Base-by-base conservation (phyloP, 2,797 vertebrate genomes). In the Girardinus metallicus region DNA sequence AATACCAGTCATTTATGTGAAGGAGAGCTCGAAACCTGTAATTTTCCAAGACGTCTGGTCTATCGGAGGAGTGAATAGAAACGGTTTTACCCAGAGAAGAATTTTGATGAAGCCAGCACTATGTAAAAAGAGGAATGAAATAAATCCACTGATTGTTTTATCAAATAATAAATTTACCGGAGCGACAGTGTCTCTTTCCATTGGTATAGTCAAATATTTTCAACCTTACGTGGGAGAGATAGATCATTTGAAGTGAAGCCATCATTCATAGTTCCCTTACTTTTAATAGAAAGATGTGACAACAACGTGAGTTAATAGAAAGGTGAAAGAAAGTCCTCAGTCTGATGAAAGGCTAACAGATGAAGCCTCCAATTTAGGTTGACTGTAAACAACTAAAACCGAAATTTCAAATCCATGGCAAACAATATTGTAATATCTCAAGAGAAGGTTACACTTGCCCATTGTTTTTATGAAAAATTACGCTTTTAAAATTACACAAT, bases 1-100 rank as follows among this genome's bases (percentile, higher is more conserved):
- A 93, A 93, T 91, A 87, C 83, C 86, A 88, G 90, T 91, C 87
- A 93, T 93, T 91, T 92, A 88, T 80, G 73, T 78, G 85, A 89
- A 31, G 66, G 79, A 6, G 74, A 79, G 80, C 82, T 78, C 4
- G 1, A 88, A 91, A 90, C 89, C 88, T 86, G 84, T 88, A 87
- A 92, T 94, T 93, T 94, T 72, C 49, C 82, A 62, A 76, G 46
- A 82, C 78, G 77, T 80, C 80, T 70, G 81, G 80, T 77, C 85
- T 57, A 64, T 78, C 75, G 80, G 29, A 41, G 72, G 81, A 82
- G 77, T 34, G 79, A 78, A 71, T 77, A 44, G 88, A 80, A 81
- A 83, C 13, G 26, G 81, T 81, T 89, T 83, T 64, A 76, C 39
- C 39, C 60, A 31, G 73, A 60, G 74, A 76, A 70, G 75, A 60